These are phyloP conservation scores for Apotomis capreana DNA, from an alignment of 2,888 invertebrate genomes.

Conservation along the genomic window DNA sequence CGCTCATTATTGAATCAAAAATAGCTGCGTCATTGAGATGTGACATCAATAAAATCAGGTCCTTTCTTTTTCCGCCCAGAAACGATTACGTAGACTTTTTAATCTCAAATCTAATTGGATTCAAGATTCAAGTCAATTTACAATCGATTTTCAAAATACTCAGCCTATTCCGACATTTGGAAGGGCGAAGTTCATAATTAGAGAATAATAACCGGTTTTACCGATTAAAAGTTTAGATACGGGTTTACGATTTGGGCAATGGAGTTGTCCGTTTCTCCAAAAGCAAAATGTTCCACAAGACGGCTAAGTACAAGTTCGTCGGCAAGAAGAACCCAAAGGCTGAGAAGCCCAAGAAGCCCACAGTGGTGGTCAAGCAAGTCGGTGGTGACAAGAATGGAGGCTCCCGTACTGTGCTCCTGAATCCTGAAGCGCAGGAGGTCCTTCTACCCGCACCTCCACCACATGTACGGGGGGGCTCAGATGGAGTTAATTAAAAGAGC, in stretches of 20 bases:
- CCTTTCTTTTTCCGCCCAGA: neutral
- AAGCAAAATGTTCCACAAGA: too few species aligned
- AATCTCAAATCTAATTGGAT: neutral
- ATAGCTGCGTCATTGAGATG: neutral
- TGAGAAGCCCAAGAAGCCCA: constrained; percentile 87
- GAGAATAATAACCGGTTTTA: too few species aligned
- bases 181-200: too few species aligned
- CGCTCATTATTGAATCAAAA: constrained; percentile 4
- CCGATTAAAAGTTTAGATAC: too few species aligned
- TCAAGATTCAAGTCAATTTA: neutral
- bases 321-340: constrained; percentile 88
- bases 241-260: too few species aligned
- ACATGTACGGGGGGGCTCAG: too few species aligned
- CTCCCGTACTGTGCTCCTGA: constrained; percentile 92
- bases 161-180: neutral
- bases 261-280: too few species aligned
- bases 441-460: too few species aligned
- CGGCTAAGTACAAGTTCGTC: constrained; percentile 89
- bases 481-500: too few species aligned
- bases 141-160: neutral
- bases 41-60: neutral
- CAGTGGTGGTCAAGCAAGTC: constrained; percentile 91
- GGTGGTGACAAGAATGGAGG: constrained; percentile 98
- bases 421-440: constrained; percentile 89
- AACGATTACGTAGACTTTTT: neutral